Conservation (phyloP, 2,888 invertebrate species). For the Heliconius ethilla region DNA sequence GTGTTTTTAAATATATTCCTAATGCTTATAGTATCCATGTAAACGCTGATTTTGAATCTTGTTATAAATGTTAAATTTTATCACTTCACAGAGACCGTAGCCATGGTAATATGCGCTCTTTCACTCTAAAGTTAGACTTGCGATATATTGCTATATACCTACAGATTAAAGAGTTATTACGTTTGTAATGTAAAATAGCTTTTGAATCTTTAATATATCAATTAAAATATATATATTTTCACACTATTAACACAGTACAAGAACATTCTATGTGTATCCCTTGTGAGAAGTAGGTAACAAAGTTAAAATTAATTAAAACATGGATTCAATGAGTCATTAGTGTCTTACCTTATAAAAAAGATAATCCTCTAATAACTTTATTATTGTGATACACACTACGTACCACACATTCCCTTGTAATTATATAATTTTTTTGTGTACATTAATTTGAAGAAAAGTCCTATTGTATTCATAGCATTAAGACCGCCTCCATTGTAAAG, state of each 20-base stretch:
- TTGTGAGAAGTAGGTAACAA: neutral
- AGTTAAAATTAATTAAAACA: neutral
- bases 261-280: neutral
- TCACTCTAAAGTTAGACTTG: slow-evolving; percentile 16
- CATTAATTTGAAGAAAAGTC: slow-evolving; percentile 59
- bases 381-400: slow-evolving; percentile 43
- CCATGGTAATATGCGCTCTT: slow-evolving; percentile 29
- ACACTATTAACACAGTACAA: neutral
- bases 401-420: slow-evolving; percentile 67
- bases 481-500: slow-evolving; percentile 62
- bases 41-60: slow-evolving; percentile 58
- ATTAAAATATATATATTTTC: neutral
- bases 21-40: slow-evolving; percentile 45
- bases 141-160: slow-evolving; percentile 14
- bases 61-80: slow-evolving; percentile 76
- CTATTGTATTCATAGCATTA: slow-evolving; percentile 57
- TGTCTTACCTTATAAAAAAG: slow-evolving; percentile 10
- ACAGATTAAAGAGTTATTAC: slow-evolving; percentile 1
- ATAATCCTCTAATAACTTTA: slow-evolving; percentile 42
- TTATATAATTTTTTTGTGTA: slow-evolving; percentile 61
- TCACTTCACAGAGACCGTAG: slow-evolving; percentile 51
- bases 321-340: neutral
- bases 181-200: slow-evolving; percentile 2
- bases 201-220: slow-evolving; percentile 4
- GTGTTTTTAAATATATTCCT: neutral